Evolutionary conservation across 2,888 invertebrate species (phyloP).

Genomic region (Philonicus albiceps): DNA sequence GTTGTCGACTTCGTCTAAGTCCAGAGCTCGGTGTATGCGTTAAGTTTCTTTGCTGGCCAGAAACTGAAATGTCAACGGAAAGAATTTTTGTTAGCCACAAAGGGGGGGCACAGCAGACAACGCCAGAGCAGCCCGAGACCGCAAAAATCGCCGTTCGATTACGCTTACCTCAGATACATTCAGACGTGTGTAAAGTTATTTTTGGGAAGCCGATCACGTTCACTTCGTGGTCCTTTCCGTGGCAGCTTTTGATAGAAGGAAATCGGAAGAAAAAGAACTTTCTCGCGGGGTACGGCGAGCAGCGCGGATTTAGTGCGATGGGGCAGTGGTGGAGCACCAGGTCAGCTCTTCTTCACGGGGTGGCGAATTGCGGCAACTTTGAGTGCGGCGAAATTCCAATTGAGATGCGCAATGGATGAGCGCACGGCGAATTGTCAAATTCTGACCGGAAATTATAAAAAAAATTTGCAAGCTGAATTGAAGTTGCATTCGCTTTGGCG

Average conservation of each 20-base stretch:
- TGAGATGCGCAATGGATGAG: not conserved
- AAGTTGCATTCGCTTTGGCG: not conserved
- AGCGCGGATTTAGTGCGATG: not conserved
- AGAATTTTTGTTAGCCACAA: not conserved
- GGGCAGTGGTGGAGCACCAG: not conserved
- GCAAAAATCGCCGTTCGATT: not conserved
- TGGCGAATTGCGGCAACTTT: not conserved
- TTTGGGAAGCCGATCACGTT: not conserved
- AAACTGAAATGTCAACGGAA: not conserved
- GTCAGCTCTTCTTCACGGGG: not conserved
- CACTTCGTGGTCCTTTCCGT: not conserved
- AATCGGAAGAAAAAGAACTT: not conserved
- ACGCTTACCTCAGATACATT: not conserved
- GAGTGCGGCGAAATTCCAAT: not conserved
- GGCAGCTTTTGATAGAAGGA: not conserved
- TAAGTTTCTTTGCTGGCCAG: not conserved
- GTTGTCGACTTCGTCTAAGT: not conserved
- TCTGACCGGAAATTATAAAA: not conserved
- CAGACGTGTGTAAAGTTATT: not conserved
- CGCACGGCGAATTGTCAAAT: not conserved
- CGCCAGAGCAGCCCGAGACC: not conserved
- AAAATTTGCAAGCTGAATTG: not conserved
- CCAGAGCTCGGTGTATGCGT: not conserved
- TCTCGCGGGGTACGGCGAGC: not conserved
- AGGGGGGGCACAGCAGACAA: not conserved